Evolutionary conservation across 2,888 invertebrate genomes (phyloP), one percentile per base, ranked within the genome.

Genomic region (Torymus tubicola): DNA sequence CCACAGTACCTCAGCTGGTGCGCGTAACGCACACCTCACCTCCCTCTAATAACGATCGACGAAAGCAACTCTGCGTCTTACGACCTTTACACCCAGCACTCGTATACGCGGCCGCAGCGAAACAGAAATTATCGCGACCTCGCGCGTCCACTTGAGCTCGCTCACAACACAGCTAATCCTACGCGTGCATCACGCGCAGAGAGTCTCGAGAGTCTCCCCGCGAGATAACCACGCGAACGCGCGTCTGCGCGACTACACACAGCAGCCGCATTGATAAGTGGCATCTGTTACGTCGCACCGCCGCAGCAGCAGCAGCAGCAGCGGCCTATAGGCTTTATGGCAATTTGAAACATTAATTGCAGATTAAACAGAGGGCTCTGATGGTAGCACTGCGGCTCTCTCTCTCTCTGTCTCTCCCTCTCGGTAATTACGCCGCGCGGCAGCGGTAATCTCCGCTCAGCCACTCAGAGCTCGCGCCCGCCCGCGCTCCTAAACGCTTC

Each of bases 301-400:
- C 31, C 65, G n/a, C 58, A 3, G 61, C 61, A 5, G 65, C 31
- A 8, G n/a, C 60, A n/a, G 53, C 18, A n/a, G n/a, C 8, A 31
- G 60, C 5, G 11, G 57, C 50, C 53, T 65, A 64, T 58, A 52
- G 84, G 83, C 84, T 84, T 84, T 83, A 82, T 87, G 88, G 88
- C 89, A 89, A 89, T 89, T 88, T 87, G 89, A 88, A 88, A 89
- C 89, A 89, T 89, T 89, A 89, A 89, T 89, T 89, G 89, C 89
- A 88, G 89, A 89, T 89, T 90, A 89, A 90, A 87, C 89, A 86
- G 87, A 86, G 87, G 80, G 76, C 83, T 83, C 82, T 81, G 86
- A 84, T 84, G 85, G n/a, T 13, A 61, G 61, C n/a, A n/a, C 31
- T 1, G 0, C 63, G 2, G 4, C 60, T 18, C 58, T 31, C 67